These are phyloP conservation scores for Lasioglossum baleicum DNA, from an alignment of 1,140 invertebrate species.

Conservation along the genomic window DNA sequence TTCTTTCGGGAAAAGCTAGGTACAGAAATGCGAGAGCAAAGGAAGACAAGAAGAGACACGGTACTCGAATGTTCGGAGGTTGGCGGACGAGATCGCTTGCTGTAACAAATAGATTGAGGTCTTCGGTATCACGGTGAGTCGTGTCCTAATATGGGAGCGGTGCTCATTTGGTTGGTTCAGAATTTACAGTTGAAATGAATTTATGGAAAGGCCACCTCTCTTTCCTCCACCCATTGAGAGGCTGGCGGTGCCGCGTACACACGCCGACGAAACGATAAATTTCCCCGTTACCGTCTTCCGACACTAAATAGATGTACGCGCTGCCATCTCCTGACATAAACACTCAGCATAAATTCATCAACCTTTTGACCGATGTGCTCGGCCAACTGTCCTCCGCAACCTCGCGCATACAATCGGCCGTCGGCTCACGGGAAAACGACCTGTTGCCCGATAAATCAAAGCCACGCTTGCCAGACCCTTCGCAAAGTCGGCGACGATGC, in stretches of 20 bases:
- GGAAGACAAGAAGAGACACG: too few relatives aligned
- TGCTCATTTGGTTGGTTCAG: slow-evolving; percentile 70
- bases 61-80: too few relatives aligned
- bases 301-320: slow-evolving; percentile 74
- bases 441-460: slow-evolving; percentile 28
- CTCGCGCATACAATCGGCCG: slow-evolving; percentile 19
- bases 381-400: slow-evolving; percentile 28
- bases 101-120: slow-evolving; percentile 50
- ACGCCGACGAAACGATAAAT: slow-evolving; percentile 76
- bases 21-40: too few relatives aligned
- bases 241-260: slow-evolving; percentile 24
- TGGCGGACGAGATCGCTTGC: not conserved
- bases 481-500: not conserved
- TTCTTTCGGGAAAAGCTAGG: too few relatives aligned
- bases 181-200: slow-evolving; percentile 76
- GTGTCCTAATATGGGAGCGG: slow-evolving; percentile 70
- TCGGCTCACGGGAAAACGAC: slow-evolving; percentile 5
- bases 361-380: slow-evolving; percentile 47
- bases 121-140: slow-evolving; percentile 33
- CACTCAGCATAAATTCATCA: slow-evolving; percentile 74
- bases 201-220: slow-evolving; percentile 69
- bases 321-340: slow-evolving; percentile 74
- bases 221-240: slow-evolving; percentile 14
- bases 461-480: not conserved
- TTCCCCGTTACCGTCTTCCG: slow-evolving; percentile 66